phyloP scores from a whole-genome alignment of 2,797 vertebrate species.

The Saxicola maurus region DNA sequence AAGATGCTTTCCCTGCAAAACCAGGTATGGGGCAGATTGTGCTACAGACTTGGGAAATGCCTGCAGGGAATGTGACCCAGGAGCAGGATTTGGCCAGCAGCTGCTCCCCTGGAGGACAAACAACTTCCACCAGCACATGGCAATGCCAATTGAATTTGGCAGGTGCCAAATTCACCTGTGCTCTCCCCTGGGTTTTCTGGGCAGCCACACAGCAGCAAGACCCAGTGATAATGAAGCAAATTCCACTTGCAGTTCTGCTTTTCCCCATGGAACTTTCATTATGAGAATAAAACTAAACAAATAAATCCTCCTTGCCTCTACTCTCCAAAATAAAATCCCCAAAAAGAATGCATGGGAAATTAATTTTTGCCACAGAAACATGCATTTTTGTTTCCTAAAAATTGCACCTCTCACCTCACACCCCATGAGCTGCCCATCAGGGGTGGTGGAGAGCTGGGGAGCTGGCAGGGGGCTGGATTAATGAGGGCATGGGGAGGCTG shows the following conservation, averaged over 20 bases:
- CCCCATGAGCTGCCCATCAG: neutral
- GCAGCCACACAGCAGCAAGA: neutral
- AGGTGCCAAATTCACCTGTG: rapidly evolving
- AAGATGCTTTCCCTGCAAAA: neutral
- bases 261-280: neutral
- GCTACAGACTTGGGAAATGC: neutral
- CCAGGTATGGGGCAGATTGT: neutral
- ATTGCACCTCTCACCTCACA: rapidly evolving
- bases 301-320: neutral
- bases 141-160: no score
- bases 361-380: neutral
- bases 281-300: neutral
- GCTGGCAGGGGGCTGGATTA: neutral
- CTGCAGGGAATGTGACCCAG: neutral
- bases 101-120: neutral
- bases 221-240: rapidly evolving
- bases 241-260: neutral
- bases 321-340: neutral
- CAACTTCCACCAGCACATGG: rapidly evolving
- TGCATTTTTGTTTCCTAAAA: neutral
- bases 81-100: neutral
- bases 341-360: neutral
- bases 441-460: rapidly evolving
- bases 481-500: neutral
- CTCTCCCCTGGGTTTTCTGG: neutral